Evolutionary conservation across 2,113 vertebrate genomes (phyloP), one percentile per base, ranked within the genome.

Genomic region (Ptilonorhynchus violaceus): DNA sequence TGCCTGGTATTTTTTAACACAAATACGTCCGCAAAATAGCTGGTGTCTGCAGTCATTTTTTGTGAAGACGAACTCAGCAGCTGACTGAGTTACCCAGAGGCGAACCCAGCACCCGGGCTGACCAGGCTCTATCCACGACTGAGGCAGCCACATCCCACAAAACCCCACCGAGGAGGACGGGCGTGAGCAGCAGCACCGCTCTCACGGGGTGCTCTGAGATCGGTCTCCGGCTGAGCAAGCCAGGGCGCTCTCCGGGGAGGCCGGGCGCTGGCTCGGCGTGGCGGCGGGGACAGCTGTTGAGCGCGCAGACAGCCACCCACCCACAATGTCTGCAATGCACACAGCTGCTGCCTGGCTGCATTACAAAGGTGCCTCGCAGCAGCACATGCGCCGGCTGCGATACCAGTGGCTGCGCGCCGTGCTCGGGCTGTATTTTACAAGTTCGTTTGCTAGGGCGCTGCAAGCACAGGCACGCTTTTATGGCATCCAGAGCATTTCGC

Each of bases 311-410:
- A 96, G 92, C 74, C 92, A 93, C 86, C 97, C 76, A 96, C 93
- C 96, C 97, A 96, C 96, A 92, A 88, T 59, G 90, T 97, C 98
- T 98, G 96, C 94, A 96, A 95, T 96, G 88, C 88, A n/a, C 92
- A 89, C 97, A 98, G 98, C 97, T 98, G 96, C 96, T 68, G 91
- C 96, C 96, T 97, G 98, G 94, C 95, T 86, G 90, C 89, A 4
- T 97, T 85, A 97, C 97, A 97, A 85, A 97, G 97, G 96, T 97
- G 94, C 96, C 96, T 92, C 10, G 80, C 92, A 85, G 94, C 97
- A 88, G 96, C 95, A 92, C 89, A 92, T 73, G 94, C 66, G 68
- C 95, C 53, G 79, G 33, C 94, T 91, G 92, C 75, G 79, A 85
- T 41, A 35, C 33, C 58, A 85, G 42, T 2, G 96, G 93, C 93